Evolutionary conservation across 1,140 invertebrate genomes (phyloP), one percentile per base, ranked within the genome.

Genomic region (Acromyrmex charruanus): DNA sequence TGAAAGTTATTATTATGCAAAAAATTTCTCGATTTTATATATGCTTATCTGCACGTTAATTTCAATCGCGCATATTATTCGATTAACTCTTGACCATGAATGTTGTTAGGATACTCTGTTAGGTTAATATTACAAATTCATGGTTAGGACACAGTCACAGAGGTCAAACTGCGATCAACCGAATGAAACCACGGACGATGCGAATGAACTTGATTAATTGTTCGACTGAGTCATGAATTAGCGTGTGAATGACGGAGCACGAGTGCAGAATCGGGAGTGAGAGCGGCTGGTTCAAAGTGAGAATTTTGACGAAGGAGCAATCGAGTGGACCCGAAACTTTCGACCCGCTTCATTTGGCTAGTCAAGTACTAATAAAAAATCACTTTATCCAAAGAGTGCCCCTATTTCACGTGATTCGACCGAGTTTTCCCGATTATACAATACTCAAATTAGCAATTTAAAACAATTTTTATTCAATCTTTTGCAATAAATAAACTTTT

Each of bases 191-290:
- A 59, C 69, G 5, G 28, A 61, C 91, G 80, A 92, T 89, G 91
- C 68, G 91, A 92, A 91, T 87, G 88, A 91, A 87, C 91, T 90
- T 92, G 91, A 92, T 92, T 92, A 92, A 92, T 92, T 92, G 84
- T 80, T 79, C 82, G 87, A 71, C 89, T 89, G 91, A 92, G 91
- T 92, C 91, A 92, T 82, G 91, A 92, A 92, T 92, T 92, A 92
- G 89, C 86, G 91, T 92, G 86, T 74, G 91, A 91, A 92, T 88
- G 88, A 77, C 75, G 72, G 35, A 55, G 2, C 59, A 28, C 12
- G 72, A 25, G 77, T 66, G 72, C 65, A 77, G 44, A 28, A 63
- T 49, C 58, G 61, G 49, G 55, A 86, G 44, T 39, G 66, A 65
- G 14, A 28, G 39, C 14, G 58, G 21, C 35, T 25, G 21, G 14